These are phyloP conservation scores for Notarius lentiginosus DNA, from an alignment of 2,113 vertebrate genomes.

Conservation along the genomic window DNA sequence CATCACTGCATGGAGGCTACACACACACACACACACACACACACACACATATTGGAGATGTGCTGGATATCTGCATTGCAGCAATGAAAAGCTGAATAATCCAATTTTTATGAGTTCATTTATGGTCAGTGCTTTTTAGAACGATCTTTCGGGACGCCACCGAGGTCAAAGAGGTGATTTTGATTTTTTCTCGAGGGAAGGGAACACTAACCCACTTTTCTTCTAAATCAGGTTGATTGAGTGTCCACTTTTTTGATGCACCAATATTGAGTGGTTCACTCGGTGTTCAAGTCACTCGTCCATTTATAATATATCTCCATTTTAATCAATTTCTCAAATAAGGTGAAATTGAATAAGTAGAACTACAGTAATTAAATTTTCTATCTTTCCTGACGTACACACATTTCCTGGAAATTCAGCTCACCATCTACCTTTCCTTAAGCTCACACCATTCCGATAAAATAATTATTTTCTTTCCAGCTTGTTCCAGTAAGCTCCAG, in stretches of 20 bases:
- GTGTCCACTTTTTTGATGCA: background rate
- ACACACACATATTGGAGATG: background rate
- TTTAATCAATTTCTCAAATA: background rate
- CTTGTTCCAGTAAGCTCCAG: background rate
- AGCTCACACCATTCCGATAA: background rate
- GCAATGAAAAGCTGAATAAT: background rate
- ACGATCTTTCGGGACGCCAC: background rate
- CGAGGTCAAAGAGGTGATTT: background rate
- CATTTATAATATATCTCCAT: background rate
- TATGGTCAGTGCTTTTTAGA: background rate
- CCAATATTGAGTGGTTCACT: background rate
- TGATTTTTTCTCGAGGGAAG: background rate
- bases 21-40: background rate
- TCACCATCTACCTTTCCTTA: background rate
- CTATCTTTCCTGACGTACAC: background rate
- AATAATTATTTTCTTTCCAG: background rate
- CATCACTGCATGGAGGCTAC: background rate
- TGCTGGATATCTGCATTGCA: too few species aligned
- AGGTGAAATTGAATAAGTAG: background rate
- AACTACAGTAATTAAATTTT: background rate
- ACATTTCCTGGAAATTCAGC: background rate
- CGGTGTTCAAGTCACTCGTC: background rate
- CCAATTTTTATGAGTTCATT: background rate
- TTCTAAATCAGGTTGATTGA: conserved; percentile 4
- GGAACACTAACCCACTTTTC: background rate